These are phyloP conservation scores for Phlogophora meticulosa DNA, from an alignment of 2,888 invertebrate species.

Conservation along the genomic window DNA sequence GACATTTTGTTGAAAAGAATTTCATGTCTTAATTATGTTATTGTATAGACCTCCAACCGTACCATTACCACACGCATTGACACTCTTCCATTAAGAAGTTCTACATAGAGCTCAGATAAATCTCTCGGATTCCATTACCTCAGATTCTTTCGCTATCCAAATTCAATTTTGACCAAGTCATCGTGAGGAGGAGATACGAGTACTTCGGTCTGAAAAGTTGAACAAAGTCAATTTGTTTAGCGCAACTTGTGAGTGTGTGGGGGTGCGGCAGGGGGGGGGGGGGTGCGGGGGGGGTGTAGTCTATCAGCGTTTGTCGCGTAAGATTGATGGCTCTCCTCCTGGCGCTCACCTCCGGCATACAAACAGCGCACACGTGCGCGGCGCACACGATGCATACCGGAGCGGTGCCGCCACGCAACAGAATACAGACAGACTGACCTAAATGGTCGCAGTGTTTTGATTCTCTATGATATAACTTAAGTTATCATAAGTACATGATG, in stretches of 20 bases:
- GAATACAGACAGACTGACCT: conserved; percentile 8
- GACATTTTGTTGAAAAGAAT: not conserved
- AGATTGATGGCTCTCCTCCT: conserved; percentile 50
- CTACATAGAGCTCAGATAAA: conserved; percentile 41
- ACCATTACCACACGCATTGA: not conserved
- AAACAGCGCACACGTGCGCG: conserved; percentile 35
- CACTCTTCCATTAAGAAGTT: conserved; percentile 33
- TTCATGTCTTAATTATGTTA: not conserved
- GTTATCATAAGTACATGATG: too few species aligned
- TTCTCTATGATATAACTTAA: too few species aligned
- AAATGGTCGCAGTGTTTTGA: not conserved
- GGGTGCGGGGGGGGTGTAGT: not conserved
- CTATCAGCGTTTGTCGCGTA: conserved; percentile 56
- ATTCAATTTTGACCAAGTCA: conserved; percentile 57
- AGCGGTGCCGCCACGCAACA: not conserved
- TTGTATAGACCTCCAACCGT: not conserved
- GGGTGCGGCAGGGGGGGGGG: not conserved
- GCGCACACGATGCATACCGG: conserved; percentile 43
- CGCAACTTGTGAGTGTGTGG: conserved; percentile 39
- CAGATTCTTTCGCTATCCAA: conserved; percentile 36
- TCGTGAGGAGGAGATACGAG: conserved; percentile 37
- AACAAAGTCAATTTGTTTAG: conserved; percentile 58
- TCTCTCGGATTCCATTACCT: conserved; percentile 51
- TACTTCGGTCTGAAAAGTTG: conserved; percentile 54
- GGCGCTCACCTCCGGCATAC: conserved; percentile 36